Base-by-base conservation (phyloP, 2,888 invertebrate genomes). In the Eutolmus rufibarbis region DNA sequence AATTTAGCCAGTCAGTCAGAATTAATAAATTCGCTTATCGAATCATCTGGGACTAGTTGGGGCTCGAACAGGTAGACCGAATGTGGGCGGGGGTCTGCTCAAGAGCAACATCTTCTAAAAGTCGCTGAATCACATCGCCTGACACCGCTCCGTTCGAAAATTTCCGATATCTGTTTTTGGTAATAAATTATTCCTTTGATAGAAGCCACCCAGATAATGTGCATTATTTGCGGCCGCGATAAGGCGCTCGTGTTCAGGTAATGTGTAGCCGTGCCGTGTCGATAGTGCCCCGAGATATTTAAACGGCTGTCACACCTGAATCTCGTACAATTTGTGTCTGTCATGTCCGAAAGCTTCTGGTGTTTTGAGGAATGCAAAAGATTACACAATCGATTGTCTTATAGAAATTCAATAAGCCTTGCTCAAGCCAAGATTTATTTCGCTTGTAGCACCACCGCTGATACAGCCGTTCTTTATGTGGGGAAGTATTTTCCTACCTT, bases 21-120 rank as follows among this genome's bases (percentile, higher is more conserved):
- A 84, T 84, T 84, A 84, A 84, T 84, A 84, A 84, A 84, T 84
- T 74, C 66, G 84, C 84, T 81, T 81, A 84, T 84, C 84, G 74
- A 84, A 84, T 84, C 84, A 84, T 84, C 84, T 84, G 40, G n/a
- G 51, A 81, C 81, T 81, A 81, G 81, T 56, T 31, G 81, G 23
- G 31, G 56, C 51, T 66, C 19, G 66, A 84, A 66, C 84, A 66
- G 74, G 84, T 74, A 84, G 40, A 19, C 34, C 23, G 28, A 14
- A 9, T 40, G 84, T 84, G 74, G 84, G 84, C 84, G 84, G 84
- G 23, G 37, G 84, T 31, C 57, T 19, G 66, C 19, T 66, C 19
- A 66, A 84, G 40, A 57, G 74, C 40, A 66, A 84, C 84, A 84
- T 84, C 84, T 84, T 84, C 84, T 19, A 74, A 16, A 66, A 37